Evolutionary conservation across 2,888 invertebrate genomes (phyloP), one percentile per base, ranked within the genome.

Genomic region (Drosophila ustulata): DNA sequence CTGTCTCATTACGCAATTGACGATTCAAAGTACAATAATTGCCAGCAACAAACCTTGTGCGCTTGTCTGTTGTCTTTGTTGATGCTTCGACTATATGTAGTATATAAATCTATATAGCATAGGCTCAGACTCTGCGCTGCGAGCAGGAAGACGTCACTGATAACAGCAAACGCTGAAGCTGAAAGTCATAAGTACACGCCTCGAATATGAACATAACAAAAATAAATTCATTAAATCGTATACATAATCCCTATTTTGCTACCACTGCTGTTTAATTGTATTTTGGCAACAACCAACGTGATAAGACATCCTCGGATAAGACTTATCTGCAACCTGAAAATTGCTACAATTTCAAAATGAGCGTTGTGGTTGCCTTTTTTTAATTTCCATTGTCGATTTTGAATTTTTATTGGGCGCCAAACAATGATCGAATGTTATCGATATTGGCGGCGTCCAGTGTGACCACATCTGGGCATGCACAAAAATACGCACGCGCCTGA

Each of bases 11-110:
- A 58, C 69, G 75, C 65, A 74, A 61, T 63, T 66, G 18, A 1
- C 6, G 58, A 62, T 59, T 65, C 67, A 80, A 77, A 77, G 71
- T 80, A 53, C 76, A 77, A 66, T 55, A 30, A 53, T 57, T 37
- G 46, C 28, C 53, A 55, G 41, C 41, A 18, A 59, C 9, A 37
- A 37, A 66, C 46, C 73, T 71, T 77, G 55, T 51, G 43, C 37
- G 37, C 37, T 37, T 58, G 43, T 61, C 30, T 61, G 49, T 50
- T 61, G 30, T 50, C 26, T 50, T 6, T 59, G 25, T 51, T 34
- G 52, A 37, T 26, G 37, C 26, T 6, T 34, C 13, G 43, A 49
- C 47, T 28, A 39, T 30, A 39, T 30, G 39, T 39, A 49, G n/a
- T 34, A 13, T 30, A 46, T 32, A 13, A n/a, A 51, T 51, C 37